Percentiles rank a stretch among this genome's conserved stretches.
These are phyloP conservation scores for Dryobota labecula DNA, from an alignment of 2,888 invertebrate species.

Conservation along the genomic window DNA sequence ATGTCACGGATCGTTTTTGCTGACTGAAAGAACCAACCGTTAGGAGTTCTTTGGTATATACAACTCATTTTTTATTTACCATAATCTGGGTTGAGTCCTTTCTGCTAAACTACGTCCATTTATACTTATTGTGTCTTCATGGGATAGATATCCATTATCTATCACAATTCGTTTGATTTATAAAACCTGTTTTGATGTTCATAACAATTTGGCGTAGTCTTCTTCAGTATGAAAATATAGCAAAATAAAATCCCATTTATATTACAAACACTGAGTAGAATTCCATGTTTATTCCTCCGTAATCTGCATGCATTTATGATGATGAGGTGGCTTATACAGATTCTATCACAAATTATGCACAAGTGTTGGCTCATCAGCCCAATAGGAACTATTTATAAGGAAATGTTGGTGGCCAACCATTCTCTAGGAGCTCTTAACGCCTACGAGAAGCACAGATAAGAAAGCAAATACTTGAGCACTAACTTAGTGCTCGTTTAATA, in stretches of 20 bases:
- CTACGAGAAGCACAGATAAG: conserved; percentile 21
- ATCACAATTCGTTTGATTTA: not conserved
- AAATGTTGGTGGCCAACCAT: not conserved
- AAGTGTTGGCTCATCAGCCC: conserved; percentile 1
- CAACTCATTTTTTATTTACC: too few species aligned
- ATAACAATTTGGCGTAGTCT: not conserved
- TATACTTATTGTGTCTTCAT: not conserved
- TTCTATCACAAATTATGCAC: conserved; percentile 7
- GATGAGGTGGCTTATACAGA: not conserved
- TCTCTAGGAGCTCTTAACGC: conserved; percentile 21
- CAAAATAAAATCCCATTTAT: conserved; percentile 22
- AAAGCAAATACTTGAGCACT: conserved; percentile 38
- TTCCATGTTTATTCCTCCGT: conserved; percentile 10
- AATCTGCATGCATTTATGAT: conserved; percentile 9
- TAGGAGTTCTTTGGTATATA: too few species aligned
- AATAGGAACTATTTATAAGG: not conserved
- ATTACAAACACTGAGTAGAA: conserved; percentile 20
- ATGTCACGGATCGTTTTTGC: too few species aligned
- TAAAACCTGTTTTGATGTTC: not conserved
- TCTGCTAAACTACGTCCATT: too few species aligned
- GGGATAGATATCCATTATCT: not conserved
- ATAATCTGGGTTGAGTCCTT: too few species aligned
- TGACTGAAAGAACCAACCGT: too few species aligned
- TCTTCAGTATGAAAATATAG: not conserved
- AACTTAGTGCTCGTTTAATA: conserved; percentile 29